phyloP scores from a whole-genome alignment of 2,888 invertebrate genomes.

The Campoplex nolae region DNA sequence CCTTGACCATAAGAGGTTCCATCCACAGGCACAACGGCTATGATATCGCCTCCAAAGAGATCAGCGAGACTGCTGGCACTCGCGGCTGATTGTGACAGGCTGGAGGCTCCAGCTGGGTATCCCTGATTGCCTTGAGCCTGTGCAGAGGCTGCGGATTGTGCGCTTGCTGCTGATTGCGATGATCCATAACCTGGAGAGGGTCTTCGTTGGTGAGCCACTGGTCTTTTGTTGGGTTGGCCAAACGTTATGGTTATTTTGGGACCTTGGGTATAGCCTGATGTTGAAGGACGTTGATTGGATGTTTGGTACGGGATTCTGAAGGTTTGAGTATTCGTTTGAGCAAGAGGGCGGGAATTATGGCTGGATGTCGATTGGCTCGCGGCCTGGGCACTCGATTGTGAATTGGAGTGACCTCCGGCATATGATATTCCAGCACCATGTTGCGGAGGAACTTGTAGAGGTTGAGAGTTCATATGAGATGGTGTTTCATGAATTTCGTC shows the following conservation, averaged over 20 bases:
- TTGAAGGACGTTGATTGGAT: conserved; percentile 24
- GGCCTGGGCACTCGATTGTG: conserved; percentile 52
- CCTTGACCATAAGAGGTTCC: not conserved
- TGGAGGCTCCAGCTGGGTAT: conserved; percentile 7
- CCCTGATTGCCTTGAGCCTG: conserved; percentile 37
- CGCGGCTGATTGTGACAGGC: conserved; percentile 41
- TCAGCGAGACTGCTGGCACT: conserved; percentile 36
- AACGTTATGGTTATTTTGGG: conserved; percentile 58
- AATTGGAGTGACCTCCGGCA: conserved; percentile 44
- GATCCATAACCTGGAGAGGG: conserved; percentile 53
- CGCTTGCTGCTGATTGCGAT: conserved; percentile 42
- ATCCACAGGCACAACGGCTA: conserved; percentile 52
- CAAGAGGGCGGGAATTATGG: not conserved
- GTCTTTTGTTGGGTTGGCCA: conserved; percentile 46
- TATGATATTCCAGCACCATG: conserved; percentile 16
- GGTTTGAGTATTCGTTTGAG: not conserved
- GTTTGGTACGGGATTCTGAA: conserved; percentile 31
- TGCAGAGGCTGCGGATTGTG: conserved; percentile 26
- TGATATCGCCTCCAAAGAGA: conserved; percentile 34
- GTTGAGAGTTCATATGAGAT: conserved; percentile 25
- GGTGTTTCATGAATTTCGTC: conserved; percentile 14
- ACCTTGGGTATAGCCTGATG: conserved; percentile 12
- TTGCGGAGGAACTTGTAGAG: conserved; percentile 28
- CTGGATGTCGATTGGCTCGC: conserved; percentile 54
- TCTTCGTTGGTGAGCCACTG: conserved; percentile 52